These are phyloP conservation scores for Taphrorychus bicolor DNA, from an alignment of 2,888 invertebrate genomes.

Conservation along the genomic window DNA sequence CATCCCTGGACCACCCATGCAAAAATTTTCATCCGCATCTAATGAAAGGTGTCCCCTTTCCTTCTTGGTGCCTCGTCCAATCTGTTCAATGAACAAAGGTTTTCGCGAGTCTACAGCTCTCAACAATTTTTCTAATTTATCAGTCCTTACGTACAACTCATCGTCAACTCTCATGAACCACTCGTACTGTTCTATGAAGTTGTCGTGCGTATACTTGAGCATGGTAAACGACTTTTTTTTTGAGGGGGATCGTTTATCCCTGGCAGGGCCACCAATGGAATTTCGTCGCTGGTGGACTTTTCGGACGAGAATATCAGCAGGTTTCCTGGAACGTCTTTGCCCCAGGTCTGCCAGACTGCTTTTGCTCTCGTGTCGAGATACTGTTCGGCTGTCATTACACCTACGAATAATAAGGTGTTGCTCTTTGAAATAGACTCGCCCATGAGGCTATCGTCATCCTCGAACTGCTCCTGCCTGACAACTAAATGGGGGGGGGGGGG, in stretches of 20 bases:
- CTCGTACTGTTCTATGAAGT: conserved; percentile 72
- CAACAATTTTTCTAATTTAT: conserved; percentile 81
- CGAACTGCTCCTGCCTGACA: background rate
- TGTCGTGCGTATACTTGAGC: conserved; percentile 94
- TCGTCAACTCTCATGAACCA: conserved; percentile 99
- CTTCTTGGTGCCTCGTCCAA: conserved; percentile 50
- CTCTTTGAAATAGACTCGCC: conserved; percentile 38
- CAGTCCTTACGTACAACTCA: conserved; percentile 93
- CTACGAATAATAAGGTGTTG: conserved; percentile 44
- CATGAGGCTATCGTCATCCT: conserved; percentile 9
- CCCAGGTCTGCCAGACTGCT: conserved; percentile 96
- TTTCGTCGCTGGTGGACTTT: conserved; percentile 66
- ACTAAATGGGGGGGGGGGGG: conserved; percentile 19
- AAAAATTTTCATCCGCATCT: conserved; percentile 93
- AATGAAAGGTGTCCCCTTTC: conserved; percentile 56
- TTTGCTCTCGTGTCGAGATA: conserved; percentile 88
- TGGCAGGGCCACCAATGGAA: conserved; percentile 83
- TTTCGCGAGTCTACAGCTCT: conserved; percentile 88
- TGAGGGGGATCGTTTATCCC: conserved; percentile 97
- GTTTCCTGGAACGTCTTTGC: conserved; percentile 84
- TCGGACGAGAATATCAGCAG: conserved; percentile 91
- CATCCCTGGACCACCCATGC: conserved; percentile 99
- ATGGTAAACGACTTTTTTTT: conserved; percentile 98
- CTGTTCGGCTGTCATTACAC: conserved; percentile 94
- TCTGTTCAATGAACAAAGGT: conserved; percentile 86